Conservation (phyloP, 2,888 invertebrate genomes). For the Troides helena region DNA sequence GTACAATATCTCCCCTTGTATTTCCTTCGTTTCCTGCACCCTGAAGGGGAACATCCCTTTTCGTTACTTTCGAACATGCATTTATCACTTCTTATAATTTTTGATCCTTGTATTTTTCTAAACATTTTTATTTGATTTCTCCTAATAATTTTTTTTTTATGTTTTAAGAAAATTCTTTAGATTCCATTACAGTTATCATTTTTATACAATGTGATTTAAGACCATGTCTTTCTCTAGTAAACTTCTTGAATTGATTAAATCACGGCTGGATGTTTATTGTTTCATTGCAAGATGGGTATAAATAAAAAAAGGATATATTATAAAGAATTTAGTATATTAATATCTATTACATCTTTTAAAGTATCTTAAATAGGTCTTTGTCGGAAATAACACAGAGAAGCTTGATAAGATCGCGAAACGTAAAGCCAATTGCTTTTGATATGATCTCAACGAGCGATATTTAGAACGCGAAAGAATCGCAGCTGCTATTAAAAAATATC, state of each 20-base stretch:
- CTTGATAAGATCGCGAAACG: conserved; percentile 38
- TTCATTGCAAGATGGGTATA: too few species aligned
- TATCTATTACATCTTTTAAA: not conserved
- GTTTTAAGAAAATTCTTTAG: too few species aligned
- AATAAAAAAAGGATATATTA: too few species aligned
- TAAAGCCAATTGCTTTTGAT: conserved; percentile 43
- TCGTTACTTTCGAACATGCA: conserved; percentile 5
- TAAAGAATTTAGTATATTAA: not conserved
- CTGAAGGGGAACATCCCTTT: conserved; percentile 33
- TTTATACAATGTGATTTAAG: too few species aligned
- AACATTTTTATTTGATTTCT: not conserved
- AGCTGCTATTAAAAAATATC: conserved; percentile 50
- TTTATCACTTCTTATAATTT: not conserved
- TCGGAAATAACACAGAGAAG: not conserved
- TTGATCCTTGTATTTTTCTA: not conserved
- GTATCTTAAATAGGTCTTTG: not conserved
- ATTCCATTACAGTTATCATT: too few species aligned
- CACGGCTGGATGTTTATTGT: too few species aligned
- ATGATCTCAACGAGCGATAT: conserved; percentile 47
- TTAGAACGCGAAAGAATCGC: conserved; percentile 47
- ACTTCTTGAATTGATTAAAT: too few species aligned
- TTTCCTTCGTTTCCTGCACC: conserved; percentile 44
- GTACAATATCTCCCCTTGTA: conserved; percentile 56
- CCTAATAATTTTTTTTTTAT: too few species aligned
- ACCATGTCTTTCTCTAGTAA: too few species aligned